Conservation (phyloP, 1,140 invertebrate species). For the Nomia melanderi region DNA sequence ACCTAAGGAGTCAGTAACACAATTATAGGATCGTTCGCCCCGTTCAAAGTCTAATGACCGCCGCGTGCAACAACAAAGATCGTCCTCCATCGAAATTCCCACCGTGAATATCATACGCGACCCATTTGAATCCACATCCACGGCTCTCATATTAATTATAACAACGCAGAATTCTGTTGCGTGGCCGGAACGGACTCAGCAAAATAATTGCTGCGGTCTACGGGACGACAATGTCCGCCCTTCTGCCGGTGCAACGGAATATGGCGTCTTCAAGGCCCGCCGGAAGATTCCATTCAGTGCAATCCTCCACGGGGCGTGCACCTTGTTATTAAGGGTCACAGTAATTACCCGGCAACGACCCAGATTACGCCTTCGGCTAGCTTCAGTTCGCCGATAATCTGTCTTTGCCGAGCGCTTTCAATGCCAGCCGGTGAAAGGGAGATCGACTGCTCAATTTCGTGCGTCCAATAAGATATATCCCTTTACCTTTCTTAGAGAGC, state of each 20-base stretch:
- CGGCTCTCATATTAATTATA: slow-evolving; percentile 21
- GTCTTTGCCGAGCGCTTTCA: slow-evolving; percentile 8
- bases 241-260: background rate
- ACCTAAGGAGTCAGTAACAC: background rate
- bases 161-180: slow-evolving; percentile 7
- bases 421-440: slow-evolving; percentile 47
- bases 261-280: background rate
- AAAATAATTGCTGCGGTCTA: background rate
- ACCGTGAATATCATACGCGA: slow-evolving; percentile 13
- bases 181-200: background rate
- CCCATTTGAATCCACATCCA: background rate
- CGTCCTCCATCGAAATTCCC: slow-evolving; percentile 11
- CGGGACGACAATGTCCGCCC: background rate
- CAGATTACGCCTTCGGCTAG: slow-evolving; percentile 26
- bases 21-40: background rate
- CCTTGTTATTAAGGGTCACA: slow-evolving; percentile 8
- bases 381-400: slow-evolving; percentile 29
- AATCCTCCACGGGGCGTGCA: background rate
- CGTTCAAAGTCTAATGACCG: background rate
- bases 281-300: background rate
- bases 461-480: background rate
- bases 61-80: slow-evolving; percentile 10
- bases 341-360: slow-evolving; percentile 34
- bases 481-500: background rate
- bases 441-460: slow-evolving; percentile 21